Conservation (phyloP, 2,113 vertebrate species). For the Xiphophorus hellerii region DNA sequence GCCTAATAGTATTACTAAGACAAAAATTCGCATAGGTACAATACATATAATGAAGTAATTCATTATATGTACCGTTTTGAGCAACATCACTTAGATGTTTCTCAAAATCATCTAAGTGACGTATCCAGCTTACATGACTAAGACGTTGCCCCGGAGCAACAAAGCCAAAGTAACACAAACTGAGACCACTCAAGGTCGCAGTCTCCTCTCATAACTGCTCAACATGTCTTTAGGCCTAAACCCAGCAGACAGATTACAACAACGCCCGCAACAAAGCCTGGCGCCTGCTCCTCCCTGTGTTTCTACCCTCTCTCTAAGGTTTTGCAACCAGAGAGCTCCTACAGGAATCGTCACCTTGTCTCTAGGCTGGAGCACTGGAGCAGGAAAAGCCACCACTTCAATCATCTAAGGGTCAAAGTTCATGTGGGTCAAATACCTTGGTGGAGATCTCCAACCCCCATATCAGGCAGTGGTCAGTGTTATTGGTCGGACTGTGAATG, state of each 20-base stretch:
- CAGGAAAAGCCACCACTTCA: conserved; percentile 79
- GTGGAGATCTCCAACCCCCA: conserved; percentile 63
- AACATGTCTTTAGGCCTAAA: conserved; percentile 68
- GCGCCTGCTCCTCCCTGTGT: conserved; percentile 61
- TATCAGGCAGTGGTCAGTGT: conserved; percentile 81
- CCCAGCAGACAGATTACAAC: conserved; percentile 74
- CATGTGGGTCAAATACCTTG: conserved; percentile 81
- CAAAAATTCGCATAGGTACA: not conserved
- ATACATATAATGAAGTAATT: conserved; percentile 40
- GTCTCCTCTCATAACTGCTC: conserved; percentile 62
- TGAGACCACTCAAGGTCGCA: conserved; percentile 72
- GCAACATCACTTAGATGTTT: conserved; percentile 24
- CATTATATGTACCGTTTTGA: no score
- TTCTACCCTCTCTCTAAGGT: conserved; percentile 60
- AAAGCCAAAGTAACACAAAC: conserved; percentile 49
- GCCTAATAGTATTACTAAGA: not conserved
- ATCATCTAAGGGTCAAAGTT: conserved; percentile 77
- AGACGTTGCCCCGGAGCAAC: conserved; percentile 50
- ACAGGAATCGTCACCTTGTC: conserved; percentile 81
- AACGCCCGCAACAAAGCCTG: conserved; percentile 69
- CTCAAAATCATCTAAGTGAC: conserved; percentile 50
- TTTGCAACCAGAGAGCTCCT: conserved; percentile 79
- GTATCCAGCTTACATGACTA: conserved; percentile 63
- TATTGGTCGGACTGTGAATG: conserved; percentile 59
- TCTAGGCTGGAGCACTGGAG: conserved; percentile 73